Base-by-base conservation (phyloP, 2,888 invertebrate genomes). In the Gonocerus acuteangulatus region DNA sequence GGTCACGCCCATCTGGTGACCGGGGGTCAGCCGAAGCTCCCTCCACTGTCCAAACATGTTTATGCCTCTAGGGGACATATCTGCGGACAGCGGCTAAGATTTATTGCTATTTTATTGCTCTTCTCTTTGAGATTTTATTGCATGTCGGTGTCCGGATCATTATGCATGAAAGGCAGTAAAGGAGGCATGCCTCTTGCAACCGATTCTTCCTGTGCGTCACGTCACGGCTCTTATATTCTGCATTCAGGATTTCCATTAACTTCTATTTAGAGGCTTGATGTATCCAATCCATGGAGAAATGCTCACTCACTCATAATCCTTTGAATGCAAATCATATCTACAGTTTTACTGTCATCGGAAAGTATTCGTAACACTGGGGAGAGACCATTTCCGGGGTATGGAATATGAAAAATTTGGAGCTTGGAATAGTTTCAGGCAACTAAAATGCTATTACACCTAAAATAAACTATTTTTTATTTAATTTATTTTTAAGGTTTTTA, bases 1-100 rank as follows among this genome's bases (percentile, higher is more conserved):
- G 57, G 57, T 57, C 57, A 57, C 57, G 57, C 57, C 57, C 57
- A 47, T 57, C 57, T 32, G 57, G 44, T 42, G 54, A 54, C 54
- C 54, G 42, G 44, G 57, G 57, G 57, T 57, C 57, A 57, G 9
- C 19, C 45, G n/a, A 39, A 11, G 39, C 39, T 27, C 9, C 44
- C 22, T 22, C 54, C 57, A 27, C 27, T 57, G 57, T 57, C 54
- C 54, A 57, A 57, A 57, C 57, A 57, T 57, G 54, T 54, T 54
- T 54, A 54, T 42, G 39, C n/a, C 27, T n/a, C 27, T 2, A n/a
- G 13, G 44, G 45, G 44, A 57, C 57, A 57, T 47, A 23, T 57
- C 47, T 57, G 57, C 47, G 45, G 57, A 57, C 57, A 57, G 57
- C 57, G 13, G 11, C n/a, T n/a, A 32, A 45, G 57, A 57, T 57